Conservation (phyloP, 2,888 invertebrate species). For the Drosophila imparisetae region DNA sequence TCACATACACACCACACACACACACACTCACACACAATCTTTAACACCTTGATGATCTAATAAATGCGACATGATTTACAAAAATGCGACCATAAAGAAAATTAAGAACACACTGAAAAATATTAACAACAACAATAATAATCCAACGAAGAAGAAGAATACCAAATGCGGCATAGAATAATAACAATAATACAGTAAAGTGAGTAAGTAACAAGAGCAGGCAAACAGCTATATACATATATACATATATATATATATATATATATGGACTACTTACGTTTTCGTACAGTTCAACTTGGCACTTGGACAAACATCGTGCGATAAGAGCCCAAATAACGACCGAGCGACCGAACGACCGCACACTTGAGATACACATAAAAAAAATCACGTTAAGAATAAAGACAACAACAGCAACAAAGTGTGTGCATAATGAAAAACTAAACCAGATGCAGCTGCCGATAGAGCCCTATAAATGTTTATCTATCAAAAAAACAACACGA, state of each 20-base stretch:
- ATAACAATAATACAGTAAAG: constrained; percentile 18
- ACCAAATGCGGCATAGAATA: constrained; percentile 12
- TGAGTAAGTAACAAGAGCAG: constrained; percentile 42
- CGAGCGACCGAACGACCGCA: constrained; percentile 23
- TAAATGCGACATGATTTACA: constrained; percentile 80
- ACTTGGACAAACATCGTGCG: constrained; percentile 74
- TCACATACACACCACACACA: constrained; percentile 22
- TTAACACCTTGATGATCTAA: constrained; percentile 80
- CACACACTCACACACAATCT: constrained; percentile 54
- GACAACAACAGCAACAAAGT: constrained; percentile 14
- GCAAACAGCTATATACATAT: constrained; percentile 3
- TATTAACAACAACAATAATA: constrained; percentile 21
- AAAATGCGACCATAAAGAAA: constrained; percentile 53
- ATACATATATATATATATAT: not conserved
- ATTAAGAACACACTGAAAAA: constrained; percentile 47
- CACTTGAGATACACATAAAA: constrained; percentile 73
- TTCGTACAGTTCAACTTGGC: constrained; percentile 71
- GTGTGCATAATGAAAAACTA: constrained; percentile 27
- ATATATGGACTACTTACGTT: constrained; percentile 46
- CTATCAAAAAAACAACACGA: constrained; percentile 41
- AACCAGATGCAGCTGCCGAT: constrained; percentile 63
- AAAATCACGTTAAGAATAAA: constrained; percentile 69
- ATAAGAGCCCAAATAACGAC: constrained; percentile 64
- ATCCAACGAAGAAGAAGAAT: not conserved
- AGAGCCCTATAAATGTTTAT: constrained; percentile 65